Conservation (phyloP, 2,113 vertebrate species). For the Pholis gunnellus region DNA sequence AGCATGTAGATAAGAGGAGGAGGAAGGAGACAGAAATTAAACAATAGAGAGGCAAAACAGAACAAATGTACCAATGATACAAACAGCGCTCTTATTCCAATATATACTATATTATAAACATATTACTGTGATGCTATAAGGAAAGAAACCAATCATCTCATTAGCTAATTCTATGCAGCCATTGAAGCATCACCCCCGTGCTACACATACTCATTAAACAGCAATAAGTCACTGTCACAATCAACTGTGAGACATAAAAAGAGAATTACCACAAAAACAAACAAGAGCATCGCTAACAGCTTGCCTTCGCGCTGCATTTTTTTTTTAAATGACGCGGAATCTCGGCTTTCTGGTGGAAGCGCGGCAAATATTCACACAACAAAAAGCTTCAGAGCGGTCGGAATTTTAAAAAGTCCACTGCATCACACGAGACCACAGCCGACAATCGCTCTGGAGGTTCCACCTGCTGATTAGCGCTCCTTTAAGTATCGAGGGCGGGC, state of each 20-base stretch:
- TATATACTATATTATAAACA: background rate
- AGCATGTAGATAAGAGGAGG: background rate
- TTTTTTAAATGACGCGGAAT: background rate
- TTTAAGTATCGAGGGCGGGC: background rate
- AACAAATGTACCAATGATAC: background rate
- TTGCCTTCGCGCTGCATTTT: background rate
- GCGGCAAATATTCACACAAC: background rate
- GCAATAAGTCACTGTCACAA: background rate
- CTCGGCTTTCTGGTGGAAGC: background rate
- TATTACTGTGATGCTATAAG: background rate
- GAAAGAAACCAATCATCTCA: background rate
- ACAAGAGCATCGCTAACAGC: background rate
- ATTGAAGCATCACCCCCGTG: background rate
- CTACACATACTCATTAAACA: background rate
- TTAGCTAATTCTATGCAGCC: background rate
- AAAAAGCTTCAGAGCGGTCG: background rate
- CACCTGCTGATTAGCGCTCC: background rate
- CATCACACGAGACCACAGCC: background rate
- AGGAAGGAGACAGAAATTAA: background rate
- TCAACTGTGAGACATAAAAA: background rate
- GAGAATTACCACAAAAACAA: conserved; percentile 28
- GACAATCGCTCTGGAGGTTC: background rate
- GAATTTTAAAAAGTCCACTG: background rate
- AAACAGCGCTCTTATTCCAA: too few species aligned
- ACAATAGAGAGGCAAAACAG: background rate